phyloP scores from a whole-genome alignment of 2,888 invertebrate species.

The Megamerina dolium region DNA sequence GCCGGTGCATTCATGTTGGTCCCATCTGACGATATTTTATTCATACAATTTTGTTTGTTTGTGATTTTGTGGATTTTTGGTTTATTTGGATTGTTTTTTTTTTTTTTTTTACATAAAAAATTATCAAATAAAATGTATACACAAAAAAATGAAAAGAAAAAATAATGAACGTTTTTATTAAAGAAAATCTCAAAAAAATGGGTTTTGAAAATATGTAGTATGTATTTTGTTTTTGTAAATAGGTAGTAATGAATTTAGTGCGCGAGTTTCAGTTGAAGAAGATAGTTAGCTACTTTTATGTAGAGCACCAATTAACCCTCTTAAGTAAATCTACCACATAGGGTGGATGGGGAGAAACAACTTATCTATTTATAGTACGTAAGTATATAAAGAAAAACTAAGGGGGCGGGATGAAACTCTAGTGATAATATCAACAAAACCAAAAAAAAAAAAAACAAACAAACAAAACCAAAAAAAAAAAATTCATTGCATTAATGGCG shows the following conservation, averaged over 20 bases:
- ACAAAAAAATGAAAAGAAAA: conserved; percentile 24
- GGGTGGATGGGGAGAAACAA: not conserved
- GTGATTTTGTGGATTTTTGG: conserved; percentile 29
- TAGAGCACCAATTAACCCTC: conserved; percentile 13
- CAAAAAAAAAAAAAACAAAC: too few species aligned
- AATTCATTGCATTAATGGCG: too few species aligned
- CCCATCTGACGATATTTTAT: conserved; percentile 47
- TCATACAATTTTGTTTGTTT: too few species aligned
- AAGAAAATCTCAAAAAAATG: conserved; percentile 19
- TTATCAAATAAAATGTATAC: conserved; percentile 21
- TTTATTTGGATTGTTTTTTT: conserved; percentile 25
- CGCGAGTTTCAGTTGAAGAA: conserved; percentile 12
- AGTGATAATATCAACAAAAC: too few species aligned
- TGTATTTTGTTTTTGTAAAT: too few species aligned
- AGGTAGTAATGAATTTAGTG: conserved; percentile 23
- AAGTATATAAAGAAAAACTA: too few species aligned
- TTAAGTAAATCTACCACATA: conserved; percentile 4
- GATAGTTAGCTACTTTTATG: conserved; percentile 11
- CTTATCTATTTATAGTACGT: not conserved
- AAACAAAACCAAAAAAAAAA: too few species aligned
- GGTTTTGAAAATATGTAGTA: conserved; percentile 8
- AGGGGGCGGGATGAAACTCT: too few species aligned
- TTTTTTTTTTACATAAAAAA: conserved; percentile 17
- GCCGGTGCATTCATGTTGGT: conserved; percentile 53
- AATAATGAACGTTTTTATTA: conserved; percentile 19